Conservation (phyloP, 2,113 vertebrate species). For the Irena cyanogastra region DNA sequence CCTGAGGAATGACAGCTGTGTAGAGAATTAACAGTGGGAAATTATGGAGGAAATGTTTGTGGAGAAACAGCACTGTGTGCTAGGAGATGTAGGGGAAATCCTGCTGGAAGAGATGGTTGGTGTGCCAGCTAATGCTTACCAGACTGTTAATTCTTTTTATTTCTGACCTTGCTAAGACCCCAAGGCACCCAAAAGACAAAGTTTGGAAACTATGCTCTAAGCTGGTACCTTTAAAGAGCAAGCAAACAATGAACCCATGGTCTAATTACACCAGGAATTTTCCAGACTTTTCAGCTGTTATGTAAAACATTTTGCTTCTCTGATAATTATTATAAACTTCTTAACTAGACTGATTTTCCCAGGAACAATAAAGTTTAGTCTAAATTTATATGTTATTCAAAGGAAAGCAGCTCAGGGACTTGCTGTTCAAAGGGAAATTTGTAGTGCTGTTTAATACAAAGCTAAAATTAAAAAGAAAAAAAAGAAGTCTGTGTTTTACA, state of each 20-base stretch:
- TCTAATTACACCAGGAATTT: slow-evolving; percentile 55
- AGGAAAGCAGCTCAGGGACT: slow-evolving; percentile 41
- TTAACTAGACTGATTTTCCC: slow-evolving; percentile 64
- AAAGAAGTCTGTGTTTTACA: slow-evolving; percentile 68
- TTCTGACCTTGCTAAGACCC: background rate
- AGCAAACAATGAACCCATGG: slow-evolving; percentile 33
- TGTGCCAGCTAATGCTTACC: slow-evolving; percentile 6
- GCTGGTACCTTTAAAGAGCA: slow-evolving; percentile 29
- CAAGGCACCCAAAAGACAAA: background rate
- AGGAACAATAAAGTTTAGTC: slow-evolving; percentile 51
- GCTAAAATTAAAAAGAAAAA: slow-evolving; percentile 59
- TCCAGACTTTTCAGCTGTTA: slow-evolving; percentile 42
- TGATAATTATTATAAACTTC: slow-evolving; percentile 67
- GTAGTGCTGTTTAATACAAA: slow-evolving; percentile 35
- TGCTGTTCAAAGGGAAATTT: slow-evolving; percentile 50
- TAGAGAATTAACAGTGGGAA: background rate
- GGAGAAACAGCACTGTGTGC: background rate
- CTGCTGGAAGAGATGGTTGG: background rate
- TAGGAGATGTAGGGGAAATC: background rate
- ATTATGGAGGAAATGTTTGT: background rate
- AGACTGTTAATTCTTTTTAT: slow-evolving; percentile 31
- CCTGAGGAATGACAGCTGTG: accelerated
- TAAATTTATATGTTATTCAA: slow-evolving; percentile 52
- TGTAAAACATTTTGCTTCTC: slow-evolving; percentile 44
- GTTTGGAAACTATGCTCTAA: slow-evolving; percentile 41